phyloP scores from a whole-genome alignment of 2,888 invertebrate genomes.

The Tipula helvola region DNA sequence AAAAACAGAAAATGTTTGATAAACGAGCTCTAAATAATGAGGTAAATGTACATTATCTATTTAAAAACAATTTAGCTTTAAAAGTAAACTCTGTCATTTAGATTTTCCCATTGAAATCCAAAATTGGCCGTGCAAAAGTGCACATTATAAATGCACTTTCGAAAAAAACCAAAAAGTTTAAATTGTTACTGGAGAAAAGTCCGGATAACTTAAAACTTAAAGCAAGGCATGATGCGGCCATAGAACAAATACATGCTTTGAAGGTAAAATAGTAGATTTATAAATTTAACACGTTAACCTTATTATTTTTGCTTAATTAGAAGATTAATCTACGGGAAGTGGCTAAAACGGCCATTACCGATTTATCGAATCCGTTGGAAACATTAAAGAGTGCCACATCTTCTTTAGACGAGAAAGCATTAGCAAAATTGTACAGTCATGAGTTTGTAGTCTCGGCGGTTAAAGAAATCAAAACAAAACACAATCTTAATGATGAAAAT shows the following conservation, averaged over 20 bases:
- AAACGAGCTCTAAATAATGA: conserved; percentile 9
- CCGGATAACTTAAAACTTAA: conserved; percentile 24
- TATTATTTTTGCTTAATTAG: neutral
- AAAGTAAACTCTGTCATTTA: neutral
- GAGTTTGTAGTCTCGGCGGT: neutral
- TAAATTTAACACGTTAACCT: neutral
- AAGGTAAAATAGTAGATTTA: neutral
- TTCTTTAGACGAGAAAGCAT: neutral
- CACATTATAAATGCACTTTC: conserved; percentile 29
- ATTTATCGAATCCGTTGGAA: neutral
- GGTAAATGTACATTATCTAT: neutral
- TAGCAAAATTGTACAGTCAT: neutral
- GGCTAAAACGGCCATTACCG: neutral
- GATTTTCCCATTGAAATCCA: neutral
- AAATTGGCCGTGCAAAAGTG: conserved; percentile 19
- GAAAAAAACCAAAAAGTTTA: conserved; percentile 29
- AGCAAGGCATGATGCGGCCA: conserved; percentile 22
- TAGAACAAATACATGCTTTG: neutral
- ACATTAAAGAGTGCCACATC: neutral
- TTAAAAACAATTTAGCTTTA: neutral
- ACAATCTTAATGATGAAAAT: neutral
- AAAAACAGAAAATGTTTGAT: neutral
- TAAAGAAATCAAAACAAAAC: neutral
- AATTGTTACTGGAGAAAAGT: conserved; percentile 22
- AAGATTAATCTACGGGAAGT: neutral